These are phyloP conservation scores for Drosophila falleni DNA, from an alignment of 2,888 invertebrate species.

Conservation along the genomic window DNA sequence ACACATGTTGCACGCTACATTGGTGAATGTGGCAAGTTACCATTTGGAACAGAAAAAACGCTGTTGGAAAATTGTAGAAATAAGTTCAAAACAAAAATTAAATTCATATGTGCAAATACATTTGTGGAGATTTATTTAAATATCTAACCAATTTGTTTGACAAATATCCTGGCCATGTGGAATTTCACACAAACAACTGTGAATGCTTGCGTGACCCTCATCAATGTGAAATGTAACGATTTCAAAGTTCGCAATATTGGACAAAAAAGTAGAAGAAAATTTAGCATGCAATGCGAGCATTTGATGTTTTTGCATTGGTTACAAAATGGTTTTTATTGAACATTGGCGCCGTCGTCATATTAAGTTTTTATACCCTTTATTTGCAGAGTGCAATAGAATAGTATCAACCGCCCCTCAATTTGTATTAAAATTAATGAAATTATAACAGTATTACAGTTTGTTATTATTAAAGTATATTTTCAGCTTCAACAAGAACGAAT, in stretches of 20 bases:
- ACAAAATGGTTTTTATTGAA: constrained; percentile 37
- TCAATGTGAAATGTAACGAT: constrained; percentile 47
- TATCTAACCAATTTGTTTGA: constrained; percentile 52
- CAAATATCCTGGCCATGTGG: constrained; percentile 49
- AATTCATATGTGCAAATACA: constrained; percentile 29
- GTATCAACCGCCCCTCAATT: neutral
- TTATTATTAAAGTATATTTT: neutral
- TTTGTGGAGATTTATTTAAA: constrained; percentile 21
- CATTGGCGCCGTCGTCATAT: constrained; percentile 4
- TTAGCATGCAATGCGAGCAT: constrained; percentile 31
- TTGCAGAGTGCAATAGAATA: too few relatives aligned
- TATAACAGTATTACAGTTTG: neutral
- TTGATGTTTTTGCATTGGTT: constrained; percentile 46
- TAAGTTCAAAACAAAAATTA: constrained; percentile 4
- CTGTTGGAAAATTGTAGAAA: constrained; percentile 31
- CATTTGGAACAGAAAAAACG: neutral
- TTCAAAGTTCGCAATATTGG: constrained; percentile 19
- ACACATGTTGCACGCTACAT: constrained; percentile 29
- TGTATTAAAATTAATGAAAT: neutral
- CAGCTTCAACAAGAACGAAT: neutral
- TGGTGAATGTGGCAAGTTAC: constrained; percentile 15
- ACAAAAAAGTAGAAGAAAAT: constrained; percentile 11
- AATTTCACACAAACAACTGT: constrained; percentile 21
- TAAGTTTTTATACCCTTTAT: constrained; percentile 16
- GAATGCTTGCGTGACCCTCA: constrained; percentile 42